Evolutionary conservation across 2,797 vertebrate genomes (phyloP), one percentile per base, ranked within the genome.

Genomic region (Protonibea diacanthus): DNA sequence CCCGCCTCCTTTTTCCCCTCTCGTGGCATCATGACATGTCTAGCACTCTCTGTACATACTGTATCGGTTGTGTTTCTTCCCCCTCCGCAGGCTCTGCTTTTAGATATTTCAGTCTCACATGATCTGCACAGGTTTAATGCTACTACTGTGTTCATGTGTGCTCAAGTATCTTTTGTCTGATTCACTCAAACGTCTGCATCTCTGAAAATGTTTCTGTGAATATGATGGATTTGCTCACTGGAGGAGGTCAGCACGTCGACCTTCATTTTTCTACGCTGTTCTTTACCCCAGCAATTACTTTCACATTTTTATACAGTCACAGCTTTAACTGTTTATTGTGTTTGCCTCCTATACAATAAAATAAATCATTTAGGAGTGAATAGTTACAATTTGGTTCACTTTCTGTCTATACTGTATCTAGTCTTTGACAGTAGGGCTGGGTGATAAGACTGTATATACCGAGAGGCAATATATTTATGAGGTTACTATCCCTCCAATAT

Each of bases 1-100:
- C 74, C 78, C 62, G n/a, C 67, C 69, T 81, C 33, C 44, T 71
- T 76, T 61, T 89, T 21, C 69, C 68, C 82, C 73, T 77, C 74
- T 72, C 44, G 23, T 82, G 82, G 62, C 87, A 40, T 75, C 81
- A 33, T 65, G 68, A 66, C 73, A 62, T 56, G 38, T 83, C 69
- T 29, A 75, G 76, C 42, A 25, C 69, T 77, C 59, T 80, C 56
- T 63, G 25, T 73, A 65, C 56, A 67, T 45, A 14, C 47, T 65
- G 29, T 69, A 21, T 72, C 53, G 17, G 59, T 60, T 63, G 64
- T 58, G n/a, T 65, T 44, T 44, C 13, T 51, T 40, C 45, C 40
- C 12, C 74, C 21, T 45, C 47, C 42, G 75, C 74, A 80, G 64
- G 57, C 57, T 82, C 85, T 71, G 74, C 70, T 86, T 75, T 71